Conservation (phyloP, 2,888 invertebrate genomes). For the Matsumyia berberina region DNA sequence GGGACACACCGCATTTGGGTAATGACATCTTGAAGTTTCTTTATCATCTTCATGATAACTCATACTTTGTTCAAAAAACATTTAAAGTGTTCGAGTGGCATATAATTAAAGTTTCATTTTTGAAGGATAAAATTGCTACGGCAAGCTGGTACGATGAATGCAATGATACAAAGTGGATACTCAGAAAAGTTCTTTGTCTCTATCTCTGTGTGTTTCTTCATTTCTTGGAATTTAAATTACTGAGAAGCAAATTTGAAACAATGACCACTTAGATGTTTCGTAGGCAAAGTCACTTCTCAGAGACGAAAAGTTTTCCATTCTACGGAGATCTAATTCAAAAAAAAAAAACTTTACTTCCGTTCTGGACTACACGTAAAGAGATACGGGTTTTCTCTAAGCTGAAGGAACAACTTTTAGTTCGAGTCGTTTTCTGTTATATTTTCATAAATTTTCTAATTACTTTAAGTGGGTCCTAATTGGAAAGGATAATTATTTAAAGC, state of each 20-base stretch:
- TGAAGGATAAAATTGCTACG: background rate
- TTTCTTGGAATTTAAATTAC: background rate
- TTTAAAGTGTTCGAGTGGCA: too few relatives aligned
- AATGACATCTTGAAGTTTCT: too few relatives aligned
- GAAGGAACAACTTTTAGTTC: too few relatives aligned
- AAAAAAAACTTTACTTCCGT: background rate
- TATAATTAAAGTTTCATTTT: too few relatives aligned
- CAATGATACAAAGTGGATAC: background rate
- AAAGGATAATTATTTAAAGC: slow-evolving; percentile 6
- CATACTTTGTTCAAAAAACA: too few relatives aligned
- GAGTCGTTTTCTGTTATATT: background rate
- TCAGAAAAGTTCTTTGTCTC: background rate
- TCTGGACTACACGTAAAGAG: background rate
- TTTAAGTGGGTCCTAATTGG: slow-evolving; percentile 17
- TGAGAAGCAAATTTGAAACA: slow-evolving; percentile 8
- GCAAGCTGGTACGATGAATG: background rate
- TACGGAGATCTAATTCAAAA: background rate
- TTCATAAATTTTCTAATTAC: slow-evolving; percentile 15
- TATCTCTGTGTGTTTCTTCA: background rate
- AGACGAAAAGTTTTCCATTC: background rate
- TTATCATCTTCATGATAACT: too few relatives aligned
- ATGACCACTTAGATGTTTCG: slow-evolving; percentile 6
- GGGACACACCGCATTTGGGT: too few relatives aligned
- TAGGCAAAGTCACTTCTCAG: background rate
- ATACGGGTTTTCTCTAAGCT: background rate